Base-by-base conservation (phyloP, 1,140 invertebrate genomes). In the Drosophila willistoni region DNA sequence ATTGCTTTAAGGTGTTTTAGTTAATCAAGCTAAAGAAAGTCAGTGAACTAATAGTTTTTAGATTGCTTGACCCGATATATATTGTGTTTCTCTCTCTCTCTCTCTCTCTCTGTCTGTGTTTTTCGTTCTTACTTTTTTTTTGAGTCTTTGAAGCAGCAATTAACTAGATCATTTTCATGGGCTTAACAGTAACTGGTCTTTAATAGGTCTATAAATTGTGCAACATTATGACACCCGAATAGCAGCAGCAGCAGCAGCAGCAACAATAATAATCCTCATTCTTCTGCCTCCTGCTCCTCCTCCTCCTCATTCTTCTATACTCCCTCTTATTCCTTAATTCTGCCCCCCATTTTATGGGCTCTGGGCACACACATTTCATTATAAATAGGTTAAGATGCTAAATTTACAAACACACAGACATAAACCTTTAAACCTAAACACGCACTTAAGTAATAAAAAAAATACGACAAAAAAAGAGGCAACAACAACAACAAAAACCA, bases 351-450 rank as follows among this genome's bases (percentile, higher is more conserved):
- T 66, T 70, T 74, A 64, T 77, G 71, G 42, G 44, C 60, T 61
- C 64, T 51, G 44, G n/a, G 56, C 56, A 59, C 75, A 71, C 67
- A 75, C 70, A 87, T 87, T 89, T 87, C 84, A 86, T 87, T 89
- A 87, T 87, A 87, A 87, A 87, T 87, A 87, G 83, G 83, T 87
- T 87, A 87, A 87, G 79, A 87, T 75, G 83, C 83, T 86, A 83
- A 90, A 86, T 82, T 82, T 80, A 78, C 65, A 78, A 65, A 60
- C 66, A 36, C 51, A 51, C 56, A 67, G 65, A 67, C 70, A 77
- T 87, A 87, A 87, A 87, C 83, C 83, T 87, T 87, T 87, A 83
- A 90, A 90, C 82, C 81, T 83, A 82, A 90, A 82, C 81, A 90
- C 78, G 85, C 85, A 85, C 81, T 89, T 90, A 89, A 90, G 81